phyloP scores from a whole-genome alignment of 2,113 vertebrate genomes.

The Collichthys lucidus region DNA sequence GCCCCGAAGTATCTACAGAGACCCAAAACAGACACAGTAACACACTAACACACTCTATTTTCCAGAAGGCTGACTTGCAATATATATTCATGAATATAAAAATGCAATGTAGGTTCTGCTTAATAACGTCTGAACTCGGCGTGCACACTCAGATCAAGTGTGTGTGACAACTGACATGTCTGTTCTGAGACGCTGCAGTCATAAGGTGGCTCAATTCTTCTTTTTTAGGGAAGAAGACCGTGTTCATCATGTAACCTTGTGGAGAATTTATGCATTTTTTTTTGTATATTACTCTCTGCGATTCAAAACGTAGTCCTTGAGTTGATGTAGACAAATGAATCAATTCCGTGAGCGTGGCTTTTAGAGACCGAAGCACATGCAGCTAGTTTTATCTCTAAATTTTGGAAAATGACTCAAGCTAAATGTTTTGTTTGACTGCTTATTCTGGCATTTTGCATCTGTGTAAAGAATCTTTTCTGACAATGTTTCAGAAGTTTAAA shows the following conservation, averaged over 20 bases:
- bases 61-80: constrained; percentile 63
- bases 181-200: constrained; percentile 27
- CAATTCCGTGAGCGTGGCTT: neutral
- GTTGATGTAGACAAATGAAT: constrained; percentile 46
- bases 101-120: constrained; percentile 52
- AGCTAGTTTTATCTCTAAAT: constrained; percentile 3
- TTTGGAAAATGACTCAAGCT: neutral
- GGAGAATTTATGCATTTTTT: constrained; percentile 13
- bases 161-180: constrained; percentile 12
- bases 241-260: constrained; percentile 13
- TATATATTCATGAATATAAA: constrained; percentile 74
- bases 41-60: constrained; percentile 65
- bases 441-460: constrained; percentile 12
- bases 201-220: constrained; percentile 16
- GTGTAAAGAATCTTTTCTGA: neutral
- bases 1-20: constrained; percentile 42
- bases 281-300: constrained; percentile 6
- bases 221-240: neutral
- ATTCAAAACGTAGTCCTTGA: constrained; percentile 50
- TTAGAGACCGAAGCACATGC: neutral
- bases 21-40: constrained; percentile 56
- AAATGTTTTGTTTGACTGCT: constrained; percentile 16
- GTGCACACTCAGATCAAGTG: constrained; percentile 25
- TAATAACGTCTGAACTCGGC: constrained; percentile 50
- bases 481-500: neutral